phyloP scores from a whole-genome alignment of 2,888 invertebrate genomes.

The Acrobasis suavella region DNA sequence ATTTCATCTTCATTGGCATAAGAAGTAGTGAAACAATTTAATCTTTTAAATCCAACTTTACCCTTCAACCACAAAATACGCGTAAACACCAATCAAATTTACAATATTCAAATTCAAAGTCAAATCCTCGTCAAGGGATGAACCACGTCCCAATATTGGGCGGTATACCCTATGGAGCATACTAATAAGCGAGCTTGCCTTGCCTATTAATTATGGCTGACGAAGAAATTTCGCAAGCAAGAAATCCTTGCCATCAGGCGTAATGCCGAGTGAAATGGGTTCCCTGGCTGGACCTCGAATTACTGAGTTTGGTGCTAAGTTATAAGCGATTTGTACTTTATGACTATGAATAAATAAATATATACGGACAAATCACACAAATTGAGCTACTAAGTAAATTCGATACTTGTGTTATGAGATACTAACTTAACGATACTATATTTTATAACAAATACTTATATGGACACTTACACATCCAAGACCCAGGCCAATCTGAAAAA shows the following conservation, averaged over 20 bases:
- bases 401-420: too few species aligned
- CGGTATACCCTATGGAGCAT: constrained; percentile 45
- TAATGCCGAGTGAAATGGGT: constrained; percentile 81
- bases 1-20: too few species aligned
- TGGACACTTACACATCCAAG: too few species aligned
- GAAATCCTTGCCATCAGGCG: constrained; percentile 73
- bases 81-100: constrained; percentile 12
- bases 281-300: constrained; percentile 60
- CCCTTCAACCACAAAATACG: constrained; percentile 11
- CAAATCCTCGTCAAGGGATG: constrained; percentile 43
- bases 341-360: too few species aligned
- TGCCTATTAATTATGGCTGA: constrained; percentile 74
- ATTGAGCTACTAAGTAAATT: too few species aligned
- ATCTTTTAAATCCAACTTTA: background rate
- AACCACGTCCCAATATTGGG: constrained; percentile 39
- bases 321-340: background rate
- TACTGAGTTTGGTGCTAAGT: constrained; percentile 36
- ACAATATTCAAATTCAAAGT: constrained; percentile 38
- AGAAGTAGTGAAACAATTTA: too few species aligned
- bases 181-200: constrained; percentile 64
- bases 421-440: too few species aligned
- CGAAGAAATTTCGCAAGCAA: constrained; percentile 78
- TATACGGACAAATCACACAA: too few species aligned
- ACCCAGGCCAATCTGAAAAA: too few species aligned
- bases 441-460: too few species aligned